Evolutionary conservation across 2,113 vertebrate species (phyloP).

Genomic region (Microcebus tavaratra): DNA sequence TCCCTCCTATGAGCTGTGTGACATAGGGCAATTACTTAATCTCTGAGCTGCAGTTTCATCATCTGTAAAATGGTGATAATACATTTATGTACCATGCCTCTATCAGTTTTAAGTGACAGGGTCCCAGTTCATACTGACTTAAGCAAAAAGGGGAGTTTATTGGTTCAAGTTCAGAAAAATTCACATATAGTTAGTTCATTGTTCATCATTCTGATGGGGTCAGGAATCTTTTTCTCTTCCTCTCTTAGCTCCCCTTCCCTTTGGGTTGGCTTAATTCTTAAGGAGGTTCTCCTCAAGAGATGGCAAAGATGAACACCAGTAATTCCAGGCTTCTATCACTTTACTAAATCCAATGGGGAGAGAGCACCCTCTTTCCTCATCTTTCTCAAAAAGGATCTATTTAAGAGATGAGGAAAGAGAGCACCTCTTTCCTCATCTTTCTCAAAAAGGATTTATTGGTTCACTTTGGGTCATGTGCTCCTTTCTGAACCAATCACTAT

Average conservation of each 20-base stretch:
- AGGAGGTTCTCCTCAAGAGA: neutral
- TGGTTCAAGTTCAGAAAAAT: neutral
- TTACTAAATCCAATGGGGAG: neutral
- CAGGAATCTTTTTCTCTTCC: neutral
- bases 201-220: neutral
- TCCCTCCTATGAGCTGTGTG: neutral
- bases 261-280: neutral
- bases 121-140: neutral
- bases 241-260: neutral
- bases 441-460: neutral
- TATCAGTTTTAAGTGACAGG: neutral
- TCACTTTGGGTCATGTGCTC: neutral
- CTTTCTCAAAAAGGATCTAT: neutral
- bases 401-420: too few species aligned
- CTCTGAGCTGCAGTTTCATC: neutral
- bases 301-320: neutral
- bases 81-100: neutral
- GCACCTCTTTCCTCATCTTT: too few species aligned
- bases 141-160: neutral
- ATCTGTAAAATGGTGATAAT: neutral
- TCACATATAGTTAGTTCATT: neutral
- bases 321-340: neutral
- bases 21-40: neutral
- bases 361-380: too few species aligned
- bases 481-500: neutral